A percentile compares a stretch with the other conserved stretches of the same genome.
phyloP scores from a whole-genome alignment of 1,140 invertebrate species.

The Drosophila pseudoobscura region DNA sequence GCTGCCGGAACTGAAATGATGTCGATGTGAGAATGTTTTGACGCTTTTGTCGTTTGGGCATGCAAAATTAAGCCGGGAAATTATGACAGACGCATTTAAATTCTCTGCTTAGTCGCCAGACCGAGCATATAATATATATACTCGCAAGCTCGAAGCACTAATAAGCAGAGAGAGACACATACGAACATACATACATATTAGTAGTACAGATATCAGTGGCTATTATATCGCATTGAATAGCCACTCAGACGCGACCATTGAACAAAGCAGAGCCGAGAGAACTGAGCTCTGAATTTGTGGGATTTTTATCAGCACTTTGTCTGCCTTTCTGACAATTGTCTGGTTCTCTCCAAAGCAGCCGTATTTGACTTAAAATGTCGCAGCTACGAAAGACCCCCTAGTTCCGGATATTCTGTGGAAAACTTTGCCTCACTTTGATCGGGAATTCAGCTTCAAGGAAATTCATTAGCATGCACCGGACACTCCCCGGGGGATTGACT shows the following conservation, averaged over 20 bases:
- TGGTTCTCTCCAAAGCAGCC: slow-evolving; percentile 5
- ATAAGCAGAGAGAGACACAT: slow-evolving; percentile 13
- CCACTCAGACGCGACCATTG: slow-evolving; percentile 18
- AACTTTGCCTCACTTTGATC: slow-evolving; percentile 36
- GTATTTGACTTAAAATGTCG: slow-evolving; percentile 15
- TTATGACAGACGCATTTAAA: slow-evolving; percentile 62
- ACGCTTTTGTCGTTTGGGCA: slow-evolving; percentile 49
- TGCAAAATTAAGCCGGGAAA: slow-evolving; percentile 49
- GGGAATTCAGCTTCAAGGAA: slow-evolving; percentile 57
- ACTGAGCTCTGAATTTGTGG: slow-evolving; percentile 31
- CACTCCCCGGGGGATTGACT: slow-evolving; percentile 43
- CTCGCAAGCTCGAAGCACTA: neutral
- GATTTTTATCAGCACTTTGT: slow-evolving; percentile 52
- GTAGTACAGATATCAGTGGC: slow-evolving; percentile 24
- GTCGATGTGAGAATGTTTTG: slow-evolving; percentile 39
- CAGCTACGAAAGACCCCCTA: slow-evolving; percentile 29
- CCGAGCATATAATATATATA: slow-evolving; percentile 55
- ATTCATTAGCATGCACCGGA: slow-evolving; percentile 66
- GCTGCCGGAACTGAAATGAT: slow-evolving; percentile 51
- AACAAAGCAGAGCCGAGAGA: slow-evolving; percentile 35
- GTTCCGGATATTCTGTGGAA: slow-evolving; percentile 53
- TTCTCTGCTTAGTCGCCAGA: slow-evolving; percentile 41
- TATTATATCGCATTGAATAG: slow-evolving; percentile 34
- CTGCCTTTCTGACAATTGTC: slow-evolving; percentile 31
- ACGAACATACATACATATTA: neutral